phyloP scores from a whole-genome alignment of 2,113 vertebrate species.

The Suncus etruscus region DNA sequence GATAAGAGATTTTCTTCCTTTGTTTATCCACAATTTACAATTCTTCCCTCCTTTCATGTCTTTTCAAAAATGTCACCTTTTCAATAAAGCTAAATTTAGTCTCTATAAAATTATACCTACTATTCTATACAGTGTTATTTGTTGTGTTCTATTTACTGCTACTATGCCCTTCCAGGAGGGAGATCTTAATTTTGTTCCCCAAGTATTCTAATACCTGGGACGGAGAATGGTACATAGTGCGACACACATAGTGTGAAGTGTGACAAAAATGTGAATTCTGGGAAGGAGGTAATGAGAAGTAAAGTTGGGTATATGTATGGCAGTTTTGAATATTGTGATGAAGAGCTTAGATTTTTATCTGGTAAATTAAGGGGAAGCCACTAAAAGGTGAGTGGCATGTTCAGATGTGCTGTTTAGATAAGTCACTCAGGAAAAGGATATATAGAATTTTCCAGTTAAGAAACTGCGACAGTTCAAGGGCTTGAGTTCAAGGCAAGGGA shows the following conservation, averaged over 20 bases:
- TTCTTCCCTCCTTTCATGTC: neutral
- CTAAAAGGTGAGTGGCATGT: slow-evolving; percentile 63
- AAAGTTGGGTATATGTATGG: slow-evolving; percentile 12
- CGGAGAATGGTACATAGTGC: neutral
- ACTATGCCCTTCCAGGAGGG: neutral
- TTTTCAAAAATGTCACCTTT: slow-evolving; percentile 60
- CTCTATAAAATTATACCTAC: slow-evolving; percentile 3
- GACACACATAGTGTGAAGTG: neutral
- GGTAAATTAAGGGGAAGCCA: slow-evolving; percentile 62
- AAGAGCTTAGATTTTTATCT: slow-evolving; percentile 78
- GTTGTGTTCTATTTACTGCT: neutral
- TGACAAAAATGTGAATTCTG: slow-evolving; percentile 60
- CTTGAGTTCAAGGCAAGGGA: neutral
- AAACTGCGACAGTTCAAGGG: neutral
- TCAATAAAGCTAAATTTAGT: slow-evolving; percentile 3
- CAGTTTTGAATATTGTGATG: slow-evolving; percentile 42
- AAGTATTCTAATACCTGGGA: neutral
- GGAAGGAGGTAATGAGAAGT: slow-evolving; percentile 15
- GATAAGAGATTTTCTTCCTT: neutral
- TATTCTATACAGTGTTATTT: neutral
- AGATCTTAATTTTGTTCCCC: slow-evolving; percentile 11
- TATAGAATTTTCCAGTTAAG: slow-evolving; percentile 16
- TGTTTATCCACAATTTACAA: neutral
- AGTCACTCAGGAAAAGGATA: slow-evolving; percentile 61
- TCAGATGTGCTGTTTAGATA: slow-evolving; percentile 74